phyloP scores from a whole-genome alignment of 2,888 invertebrate species.

The Cordylochernes scorpioides region DNA sequence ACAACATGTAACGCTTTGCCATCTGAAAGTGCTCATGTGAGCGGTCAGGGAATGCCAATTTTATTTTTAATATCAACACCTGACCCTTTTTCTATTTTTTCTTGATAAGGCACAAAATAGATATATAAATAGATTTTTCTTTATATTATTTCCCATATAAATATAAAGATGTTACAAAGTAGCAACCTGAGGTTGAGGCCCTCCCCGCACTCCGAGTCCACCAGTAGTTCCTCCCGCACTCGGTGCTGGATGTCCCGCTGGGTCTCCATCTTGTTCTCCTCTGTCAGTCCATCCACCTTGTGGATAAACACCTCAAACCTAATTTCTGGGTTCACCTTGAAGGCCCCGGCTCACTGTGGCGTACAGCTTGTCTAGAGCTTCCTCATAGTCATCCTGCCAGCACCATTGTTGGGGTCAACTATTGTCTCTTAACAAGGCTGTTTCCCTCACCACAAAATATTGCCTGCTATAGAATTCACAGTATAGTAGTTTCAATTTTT shows the following conservation, averaged over 20 bases:
- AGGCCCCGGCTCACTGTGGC: slow-evolving; percentile 78
- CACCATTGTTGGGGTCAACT: too few species aligned
- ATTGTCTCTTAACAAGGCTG: too few species aligned
- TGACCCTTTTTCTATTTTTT: too few species aligned
- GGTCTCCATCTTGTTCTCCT: slow-evolving; percentile 96
- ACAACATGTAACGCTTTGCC: too few species aligned
- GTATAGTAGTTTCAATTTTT: background rate
- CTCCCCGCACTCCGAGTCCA: too few species aligned
- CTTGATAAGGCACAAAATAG: too few species aligned
- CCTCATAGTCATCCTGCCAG: slow-evolving; percentile 70
- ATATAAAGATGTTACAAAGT: background rate
- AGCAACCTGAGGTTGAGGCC: slow-evolving; percentile 30
- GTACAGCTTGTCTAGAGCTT: slow-evolving; percentile 72
- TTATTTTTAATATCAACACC: too few species aligned
- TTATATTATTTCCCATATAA: too few species aligned
- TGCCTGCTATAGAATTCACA: background rate
- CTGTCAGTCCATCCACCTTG: slow-evolving; percentile 93
- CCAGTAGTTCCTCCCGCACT: slow-evolving; percentile 79
- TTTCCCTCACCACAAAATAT: background rate
- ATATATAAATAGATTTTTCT: too few species aligned
- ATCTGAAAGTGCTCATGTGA: too few species aligned
- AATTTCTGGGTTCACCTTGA: slow-evolving; percentile 77
- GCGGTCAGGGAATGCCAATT: too few species aligned
- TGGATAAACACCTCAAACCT: slow-evolving; percentile 96
- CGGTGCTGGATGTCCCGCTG: slow-evolving; percentile 92